Evolutionary conservation across 2,113 vertebrate species (phyloP).

Genomic region (Ptychochromis oligacanthus): DNA sequence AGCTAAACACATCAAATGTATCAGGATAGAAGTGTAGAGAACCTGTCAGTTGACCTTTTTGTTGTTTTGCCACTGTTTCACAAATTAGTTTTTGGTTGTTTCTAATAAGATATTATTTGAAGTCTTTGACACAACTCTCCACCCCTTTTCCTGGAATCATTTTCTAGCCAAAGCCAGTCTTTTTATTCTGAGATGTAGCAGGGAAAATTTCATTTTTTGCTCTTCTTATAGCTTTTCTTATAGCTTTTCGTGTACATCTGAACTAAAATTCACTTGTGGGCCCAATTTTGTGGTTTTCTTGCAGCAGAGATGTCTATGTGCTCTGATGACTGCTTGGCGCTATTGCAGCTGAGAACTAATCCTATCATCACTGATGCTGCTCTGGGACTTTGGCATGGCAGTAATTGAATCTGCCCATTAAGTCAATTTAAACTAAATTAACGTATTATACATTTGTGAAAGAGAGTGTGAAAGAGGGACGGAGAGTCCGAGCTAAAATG

Average conservation of each 20-base stretch:
- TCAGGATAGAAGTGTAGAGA: background rate
- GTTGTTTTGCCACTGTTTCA: background rate
- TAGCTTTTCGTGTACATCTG: background rate
- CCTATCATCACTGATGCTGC: constrained; percentile 9
- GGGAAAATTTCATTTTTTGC: no score
- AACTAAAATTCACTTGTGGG: background rate
- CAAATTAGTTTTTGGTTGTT: background rate
- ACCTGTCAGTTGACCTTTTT: background rate
- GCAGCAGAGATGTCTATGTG: background rate
- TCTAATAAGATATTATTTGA: background rate
- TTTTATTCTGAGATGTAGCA: background rate
- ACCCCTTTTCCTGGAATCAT: background rate
- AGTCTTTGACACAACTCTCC: background rate
- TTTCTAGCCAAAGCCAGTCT: background rate
- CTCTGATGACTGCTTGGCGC: constrained; percentile 4
- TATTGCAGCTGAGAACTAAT: background rate
- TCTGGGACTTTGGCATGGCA: constrained; percentile 5
- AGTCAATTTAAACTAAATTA: constrained; percentile 36
- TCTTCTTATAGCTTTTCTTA: background rate
- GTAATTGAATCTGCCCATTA: constrained; percentile 42
- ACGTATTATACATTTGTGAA: constrained; percentile 32
- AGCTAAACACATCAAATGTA: background rate
- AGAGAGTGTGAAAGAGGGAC: background rate
- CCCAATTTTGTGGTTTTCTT: background rate
- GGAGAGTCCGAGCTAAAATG: constrained; percentile 7